Evolutionary conservation across 2,797 vertebrate species (phyloP).

Genomic region (Thunnus albacares): DNA sequence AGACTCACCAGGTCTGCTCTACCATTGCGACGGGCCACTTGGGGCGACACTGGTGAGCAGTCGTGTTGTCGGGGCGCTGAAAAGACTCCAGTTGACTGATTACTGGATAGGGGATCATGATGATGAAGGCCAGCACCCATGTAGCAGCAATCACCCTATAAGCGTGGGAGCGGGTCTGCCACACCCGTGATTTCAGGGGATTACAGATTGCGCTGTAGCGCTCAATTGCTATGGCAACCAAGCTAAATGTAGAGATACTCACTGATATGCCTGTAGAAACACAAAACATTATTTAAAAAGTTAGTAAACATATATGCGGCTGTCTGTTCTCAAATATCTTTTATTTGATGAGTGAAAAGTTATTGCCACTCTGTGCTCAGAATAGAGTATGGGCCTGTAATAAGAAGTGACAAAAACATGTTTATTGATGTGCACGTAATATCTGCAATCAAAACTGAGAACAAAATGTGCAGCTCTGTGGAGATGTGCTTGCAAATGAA

Average conservation of each 20-base stretch:
- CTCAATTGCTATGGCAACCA: slow-evolving; percentile 97
- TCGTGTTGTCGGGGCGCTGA: slow-evolving; percentile 69
- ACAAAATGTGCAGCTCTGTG: slow-evolving; percentile 34
- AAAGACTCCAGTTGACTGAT: slow-evolving; percentile 86
- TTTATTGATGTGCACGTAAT: slow-evolving; percentile 35
- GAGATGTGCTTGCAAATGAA: slow-evolving; percentile 49
- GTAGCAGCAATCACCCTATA: slow-evolving; percentile 93
- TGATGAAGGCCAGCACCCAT: slow-evolving; percentile 91
- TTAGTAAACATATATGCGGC: background rate
- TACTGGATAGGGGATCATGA: slow-evolving; percentile 95
- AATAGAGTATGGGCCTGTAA: slow-evolving; percentile 25
- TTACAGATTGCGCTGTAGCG: slow-evolving; percentile 97
- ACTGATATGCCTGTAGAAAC: slow-evolving; percentile 92
- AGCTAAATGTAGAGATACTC: slow-evolving; percentile 96
- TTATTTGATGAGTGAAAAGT: slow-evolving; percentile 35
- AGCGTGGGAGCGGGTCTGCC: slow-evolving; percentile 98
- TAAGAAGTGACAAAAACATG: slow-evolving; percentile 44
- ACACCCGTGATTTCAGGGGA: slow-evolving; percentile 93
- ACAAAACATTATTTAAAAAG: slow-evolving; percentile 36
- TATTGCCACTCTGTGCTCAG: slow-evolving; percentile 15
- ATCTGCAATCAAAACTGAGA: slow-evolving; percentile 48
- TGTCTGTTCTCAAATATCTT: slow-evolving; percentile 14
- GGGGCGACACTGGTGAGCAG: slow-evolving; percentile 87
- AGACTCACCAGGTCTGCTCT: slow-evolving; percentile 91
- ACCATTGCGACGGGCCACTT: slow-evolving; percentile 87